These are phyloP conservation scores for Ammodytes dubius DNA, from an alignment of 2,113 vertebrate species.

Conservation along the genomic window DNA sequence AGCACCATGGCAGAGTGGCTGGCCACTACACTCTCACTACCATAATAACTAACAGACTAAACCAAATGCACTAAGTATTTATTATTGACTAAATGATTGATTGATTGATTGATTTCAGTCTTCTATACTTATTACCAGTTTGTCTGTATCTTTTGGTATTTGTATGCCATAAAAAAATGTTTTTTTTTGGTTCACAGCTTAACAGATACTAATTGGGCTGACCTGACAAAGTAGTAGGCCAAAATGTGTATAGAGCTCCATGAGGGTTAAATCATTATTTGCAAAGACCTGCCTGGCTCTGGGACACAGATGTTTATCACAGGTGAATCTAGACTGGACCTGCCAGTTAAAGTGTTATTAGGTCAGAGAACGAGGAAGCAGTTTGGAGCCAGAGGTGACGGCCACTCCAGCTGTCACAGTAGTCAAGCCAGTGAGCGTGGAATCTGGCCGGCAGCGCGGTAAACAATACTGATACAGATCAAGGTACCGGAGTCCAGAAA, in stretches of 20 bases:
- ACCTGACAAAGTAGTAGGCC: not conserved
- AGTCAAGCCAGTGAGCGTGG: conserved; percentile 21
- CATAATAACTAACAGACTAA: conserved; percentile 22
- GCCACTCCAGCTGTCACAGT: conserved; percentile 66
- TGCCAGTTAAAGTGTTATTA: conserved; percentile 64
- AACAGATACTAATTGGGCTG: conserved; percentile 21
- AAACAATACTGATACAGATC: conserved; percentile 49
- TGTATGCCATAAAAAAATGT: not conserved
- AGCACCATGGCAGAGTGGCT: conserved; percentile 28
- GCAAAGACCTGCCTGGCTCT: conserved; percentile 13
- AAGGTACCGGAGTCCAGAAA: conserved; percentile 2
- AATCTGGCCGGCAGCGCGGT: conserved; percentile 45
- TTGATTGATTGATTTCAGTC: not conserved
- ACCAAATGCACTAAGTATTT: not conserved
- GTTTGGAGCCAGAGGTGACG: conserved; percentile 66
- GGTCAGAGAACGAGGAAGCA: conserved; percentile 71
- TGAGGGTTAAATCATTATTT: conserved; percentile 37
- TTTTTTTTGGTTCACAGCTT: conserved; percentile 11
- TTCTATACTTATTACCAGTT: not conserved
- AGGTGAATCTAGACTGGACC: conserved; percentile 39
- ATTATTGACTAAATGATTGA: conserved; percentile 25
- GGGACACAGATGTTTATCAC: conserved; percentile 57
- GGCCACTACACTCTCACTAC: conserved; percentile 34
- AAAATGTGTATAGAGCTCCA: conserved; percentile 2
- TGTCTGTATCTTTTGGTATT: not conserved